A percentile compares a stretch with the other conserved stretches of the same genome.
Evolutionary conservation across 2,888 invertebrate genomes (phyloP).

Genomic region (Apamea anceps): DNA sequence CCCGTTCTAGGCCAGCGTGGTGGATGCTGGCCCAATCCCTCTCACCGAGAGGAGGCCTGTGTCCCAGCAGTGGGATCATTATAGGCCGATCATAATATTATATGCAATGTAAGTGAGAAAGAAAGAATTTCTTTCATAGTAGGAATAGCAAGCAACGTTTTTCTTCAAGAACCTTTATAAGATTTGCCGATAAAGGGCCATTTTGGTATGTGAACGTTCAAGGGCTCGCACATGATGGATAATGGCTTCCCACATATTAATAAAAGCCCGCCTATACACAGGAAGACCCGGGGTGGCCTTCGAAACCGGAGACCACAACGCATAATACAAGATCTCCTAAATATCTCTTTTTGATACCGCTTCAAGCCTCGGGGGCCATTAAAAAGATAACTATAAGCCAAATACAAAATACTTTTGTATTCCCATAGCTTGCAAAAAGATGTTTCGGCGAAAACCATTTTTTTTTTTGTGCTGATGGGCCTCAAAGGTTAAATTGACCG

Average conservation of each 20-base stretch:
- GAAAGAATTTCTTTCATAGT: not conserved
- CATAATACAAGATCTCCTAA: slow-evolving; percentile 43
- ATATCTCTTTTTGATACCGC: slow-evolving; percentile 61
- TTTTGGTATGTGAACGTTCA: slow-evolving; percentile 2
- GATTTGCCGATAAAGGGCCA: not conserved
- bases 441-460: slow-evolving; percentile 53
- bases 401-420: slow-evolving; percentile 57
- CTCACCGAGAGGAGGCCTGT: no score
- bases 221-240: not conserved
- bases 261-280: slow-evolving; percentile 29
- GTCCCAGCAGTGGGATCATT: no score
- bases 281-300: slow-evolving; percentile 52
- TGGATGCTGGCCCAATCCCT: no score
- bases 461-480: slow-evolving; percentile 44
- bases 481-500: slow-evolving; percentile 55
- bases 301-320: slow-evolving; percentile 41
- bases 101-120: not conserved
- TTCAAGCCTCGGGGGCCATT: slow-evolving; percentile 39
- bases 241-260: slow-evolving; percentile 41
- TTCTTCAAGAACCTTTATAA: not conserved
- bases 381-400: slow-evolving; percentile 58
- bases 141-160: not conserved
- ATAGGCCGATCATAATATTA: no score
- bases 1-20: no score
- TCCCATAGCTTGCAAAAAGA: slow-evolving; percentile 39